Conservation (phyloP, 2,888 invertebrate genomes). For the Cheilosia pagana region DNA sequence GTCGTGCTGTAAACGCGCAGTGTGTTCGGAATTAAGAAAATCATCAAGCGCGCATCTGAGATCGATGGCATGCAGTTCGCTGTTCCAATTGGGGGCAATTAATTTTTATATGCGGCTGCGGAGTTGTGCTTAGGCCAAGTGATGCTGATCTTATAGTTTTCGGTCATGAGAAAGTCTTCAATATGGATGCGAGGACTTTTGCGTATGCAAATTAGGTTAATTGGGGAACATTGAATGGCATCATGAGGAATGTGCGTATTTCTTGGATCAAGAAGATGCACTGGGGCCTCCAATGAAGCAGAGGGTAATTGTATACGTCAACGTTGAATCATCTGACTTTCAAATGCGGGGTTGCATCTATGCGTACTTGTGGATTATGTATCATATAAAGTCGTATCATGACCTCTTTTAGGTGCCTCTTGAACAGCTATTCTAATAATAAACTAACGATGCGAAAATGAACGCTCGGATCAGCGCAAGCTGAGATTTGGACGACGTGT, state of each 20-base stretch:
- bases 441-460: too few relatives aligned
- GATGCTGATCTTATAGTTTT: constrained; percentile 20
- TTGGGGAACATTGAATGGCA: constrained; percentile 44
- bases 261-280: not conserved
- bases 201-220: constrained; percentile 65
- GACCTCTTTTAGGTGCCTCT: too few relatives aligned
- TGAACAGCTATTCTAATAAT: too few relatives aligned
- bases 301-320: too few relatives aligned
- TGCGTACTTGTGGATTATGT: too few relatives aligned
- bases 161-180: constrained; percentile 63
- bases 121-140: constrained; percentile 13
- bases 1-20: not conserved
- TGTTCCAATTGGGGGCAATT: constrained; percentile 63
- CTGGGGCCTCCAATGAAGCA: too few relatives aligned
- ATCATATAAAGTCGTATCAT: too few relatives aligned
- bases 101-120: constrained; percentile 26
- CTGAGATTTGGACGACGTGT: too few relatives aligned
- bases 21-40: not conserved
- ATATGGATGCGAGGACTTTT: constrained; percentile 24
- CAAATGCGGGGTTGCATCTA: too few relatives aligned
- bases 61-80: constrained; percentile 55
- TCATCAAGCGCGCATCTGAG: constrained; percentile 27
- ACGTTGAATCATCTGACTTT: too few relatives aligned
- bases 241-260: constrained; percentile 12
- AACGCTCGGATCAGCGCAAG: too few relatives aligned